Conservation (phyloP, 2,113 vertebrate species). For the Ictidomys tridecemlineatus region DNA sequence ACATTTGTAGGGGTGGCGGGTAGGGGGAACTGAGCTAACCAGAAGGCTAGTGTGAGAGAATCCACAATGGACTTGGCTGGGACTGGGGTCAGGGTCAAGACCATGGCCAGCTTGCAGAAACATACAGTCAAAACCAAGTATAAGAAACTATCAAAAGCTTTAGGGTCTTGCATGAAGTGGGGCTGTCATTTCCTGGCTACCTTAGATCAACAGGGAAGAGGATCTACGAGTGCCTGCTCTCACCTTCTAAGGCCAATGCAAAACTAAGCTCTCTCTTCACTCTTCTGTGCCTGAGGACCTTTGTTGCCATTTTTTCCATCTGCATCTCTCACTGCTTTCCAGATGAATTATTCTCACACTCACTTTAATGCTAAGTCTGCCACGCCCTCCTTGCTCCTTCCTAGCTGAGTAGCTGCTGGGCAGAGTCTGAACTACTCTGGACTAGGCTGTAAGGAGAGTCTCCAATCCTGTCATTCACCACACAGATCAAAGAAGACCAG, state of each 20-base stretch:
- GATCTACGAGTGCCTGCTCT: neutral
- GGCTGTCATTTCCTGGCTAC: neutral
- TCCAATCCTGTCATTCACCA: neutral
- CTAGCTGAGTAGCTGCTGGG: neutral
- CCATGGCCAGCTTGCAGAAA: neutral
- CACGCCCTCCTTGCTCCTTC: neutral
- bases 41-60: neutral
- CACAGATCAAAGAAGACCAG: neutral
- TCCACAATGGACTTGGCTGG: neutral
- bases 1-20: neutral
- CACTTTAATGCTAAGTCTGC: neutral
- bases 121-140: neutral
- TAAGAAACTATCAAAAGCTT: neutral
- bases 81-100: no score
- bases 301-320: neutral
- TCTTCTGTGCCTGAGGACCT: neutral
- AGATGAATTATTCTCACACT: neutral
- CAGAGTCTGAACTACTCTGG: neutral
- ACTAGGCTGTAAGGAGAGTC: neutral
- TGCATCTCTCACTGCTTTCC: neutral
- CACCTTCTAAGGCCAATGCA: neutral
- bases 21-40: neutral
- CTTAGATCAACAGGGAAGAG: neutral
- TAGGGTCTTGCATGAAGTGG: neutral
- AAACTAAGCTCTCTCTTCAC: neutral